These are phyloP conservation scores for Talpa occidentalis DNA, from an alignment of 2,113 vertebrate species.

Conservation along the genomic window DNA sequence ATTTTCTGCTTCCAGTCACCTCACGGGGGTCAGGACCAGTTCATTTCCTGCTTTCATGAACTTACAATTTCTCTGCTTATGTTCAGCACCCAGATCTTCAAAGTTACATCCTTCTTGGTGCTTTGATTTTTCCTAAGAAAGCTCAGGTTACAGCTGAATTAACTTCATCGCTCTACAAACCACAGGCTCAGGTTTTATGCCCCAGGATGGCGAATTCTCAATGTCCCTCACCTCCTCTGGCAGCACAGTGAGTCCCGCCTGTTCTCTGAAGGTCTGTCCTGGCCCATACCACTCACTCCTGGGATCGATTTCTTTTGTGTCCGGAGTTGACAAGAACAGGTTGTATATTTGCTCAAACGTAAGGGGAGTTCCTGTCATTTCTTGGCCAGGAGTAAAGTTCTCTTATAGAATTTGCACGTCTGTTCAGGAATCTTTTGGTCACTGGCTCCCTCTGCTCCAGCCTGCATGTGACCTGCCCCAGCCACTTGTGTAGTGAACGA, in stretches of 20 bases:
- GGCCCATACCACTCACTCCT: neutral
- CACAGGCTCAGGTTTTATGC: neutral
- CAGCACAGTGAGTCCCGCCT: neutral
- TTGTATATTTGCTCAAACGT: too few relatives aligned
- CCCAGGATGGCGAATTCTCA: neutral
- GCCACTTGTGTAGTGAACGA: neutral
- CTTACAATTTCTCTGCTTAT: neutral
- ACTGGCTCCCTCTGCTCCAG: neutral
- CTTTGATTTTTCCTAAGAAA: neutral
- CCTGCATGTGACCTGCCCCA: too few relatives aligned
- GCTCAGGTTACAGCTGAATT: neutral
- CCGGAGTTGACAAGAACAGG: neutral
- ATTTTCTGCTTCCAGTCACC: neutral
- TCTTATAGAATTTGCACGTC: too few relatives aligned
- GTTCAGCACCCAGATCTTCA: neutral
- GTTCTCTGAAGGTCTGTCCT: neutral
- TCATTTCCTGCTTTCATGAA: neutral
- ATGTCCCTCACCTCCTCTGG: neutral
- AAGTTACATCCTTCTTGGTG: neutral
- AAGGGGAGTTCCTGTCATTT: neutral
- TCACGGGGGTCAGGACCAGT: neutral
- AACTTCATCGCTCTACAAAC: neutral
- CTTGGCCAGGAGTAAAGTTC: neutral
- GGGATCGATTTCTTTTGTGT: neutral
- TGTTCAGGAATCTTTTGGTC: too few relatives aligned